Evolutionary conservation across 2,797 vertebrate species (phyloP), one percentile per base, ranked within the genome.

Genomic region (Danio albolineatus): DNA sequence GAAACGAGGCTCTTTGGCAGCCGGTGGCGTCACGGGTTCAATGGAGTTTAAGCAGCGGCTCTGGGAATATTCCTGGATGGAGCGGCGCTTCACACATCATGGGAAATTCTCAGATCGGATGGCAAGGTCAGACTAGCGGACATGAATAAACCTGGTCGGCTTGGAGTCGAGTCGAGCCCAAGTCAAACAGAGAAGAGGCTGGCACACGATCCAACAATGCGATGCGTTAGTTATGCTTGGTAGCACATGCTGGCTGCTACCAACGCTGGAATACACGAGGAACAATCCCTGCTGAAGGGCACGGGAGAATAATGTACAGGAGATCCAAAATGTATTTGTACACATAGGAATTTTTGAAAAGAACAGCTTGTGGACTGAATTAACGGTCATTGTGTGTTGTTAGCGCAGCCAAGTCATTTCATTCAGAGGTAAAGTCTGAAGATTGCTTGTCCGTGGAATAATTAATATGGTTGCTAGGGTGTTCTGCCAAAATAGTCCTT

Each of bases 101-200:
- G 62, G 41, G 39, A 7, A 19, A 51, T 28, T 77, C 51, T 66
- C 61, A 51, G 80, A 69, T 72, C 17, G 54, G 60, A 79, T 62
- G 76, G 60, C 79, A 85, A 83, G 81, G 76, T 81, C 79, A 84
- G 53, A 51, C 61, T 39, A 78, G 75, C 61, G 10, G 51, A 65
- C 39, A 12, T 41, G 64, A 70, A 74, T 79, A 65, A 69, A 80
- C 49, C 67, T 19, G 10, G 76, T 62, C 54, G 56, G 54, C 82
- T 69, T 72, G 76, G 66, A 65, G 36, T 64, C 48, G 28, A 78
- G 59, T 64, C 64, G 16, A 39, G 67, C 73, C 77, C 43, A 16
- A 62, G 17, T 69, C 73, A 44, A 76, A 79, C 73, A 62, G 76
- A 59, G 6, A 51, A 71, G 60, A 56, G 61, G 46, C 61, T 39